These are phyloP conservation scores for Otocyon megalotis DNA, from an alignment of 2,113 vertebrate genomes.

Conservation along the genomic window DNA sequence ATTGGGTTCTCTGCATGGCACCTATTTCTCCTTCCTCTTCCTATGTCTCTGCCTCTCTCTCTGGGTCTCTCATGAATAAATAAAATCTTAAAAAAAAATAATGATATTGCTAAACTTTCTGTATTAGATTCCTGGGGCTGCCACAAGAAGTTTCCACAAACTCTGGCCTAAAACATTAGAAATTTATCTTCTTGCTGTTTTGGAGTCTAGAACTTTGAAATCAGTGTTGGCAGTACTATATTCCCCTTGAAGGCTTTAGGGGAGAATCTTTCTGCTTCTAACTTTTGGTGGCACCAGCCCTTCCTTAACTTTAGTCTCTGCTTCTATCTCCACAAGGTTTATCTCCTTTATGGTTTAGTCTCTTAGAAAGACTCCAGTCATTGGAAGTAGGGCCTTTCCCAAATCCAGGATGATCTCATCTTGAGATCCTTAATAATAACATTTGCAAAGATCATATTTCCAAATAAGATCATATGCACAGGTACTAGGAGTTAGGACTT, in stretches of 20 bases:
- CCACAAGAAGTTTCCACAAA: neutral
- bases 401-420: neutral
- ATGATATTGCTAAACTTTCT: constrained; percentile 46
- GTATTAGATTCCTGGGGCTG: neutral
- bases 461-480: neutral
- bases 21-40: too few species aligned
- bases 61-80: too few species aligned
- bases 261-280: neutral
- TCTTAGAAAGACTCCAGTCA: neutral
- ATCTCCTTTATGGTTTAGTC: neutral
- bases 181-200: neutral
- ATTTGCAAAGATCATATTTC: constrained; percentile 22
- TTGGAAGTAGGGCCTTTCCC: neutral
- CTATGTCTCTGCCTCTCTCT: too few species aligned
- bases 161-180: neutral
- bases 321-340: neutral
- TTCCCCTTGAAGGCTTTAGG: neutral
- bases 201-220: neutral
- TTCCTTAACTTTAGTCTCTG: neutral
- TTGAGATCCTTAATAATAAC: constrained; percentile 18
- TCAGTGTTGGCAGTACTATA: neutral
- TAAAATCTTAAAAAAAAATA: neutral
- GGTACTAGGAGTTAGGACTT: neutral
- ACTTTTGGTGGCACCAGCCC: neutral
- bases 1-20: too few species aligned